A percentile compares a stretch with the other conserved stretches of the same genome.
phyloP scores from a whole-genome alignment of 2,888 invertebrate species.

The Antheraea assamensis region DNA sequence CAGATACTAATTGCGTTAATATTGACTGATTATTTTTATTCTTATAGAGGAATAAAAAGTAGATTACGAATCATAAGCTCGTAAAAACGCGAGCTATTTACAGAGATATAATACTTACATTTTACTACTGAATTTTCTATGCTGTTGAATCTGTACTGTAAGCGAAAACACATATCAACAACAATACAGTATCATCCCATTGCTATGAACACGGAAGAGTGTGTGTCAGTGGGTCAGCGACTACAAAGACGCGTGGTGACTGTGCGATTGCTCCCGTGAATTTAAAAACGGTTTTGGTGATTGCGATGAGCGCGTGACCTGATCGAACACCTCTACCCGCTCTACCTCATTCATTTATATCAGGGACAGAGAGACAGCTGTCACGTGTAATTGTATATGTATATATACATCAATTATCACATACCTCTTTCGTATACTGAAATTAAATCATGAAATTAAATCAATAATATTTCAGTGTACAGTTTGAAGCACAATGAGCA shows the following conservation, averaged over 20 bases:
- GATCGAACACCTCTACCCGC: background rate
- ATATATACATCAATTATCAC: too few relatives aligned
- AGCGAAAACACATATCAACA: background rate
- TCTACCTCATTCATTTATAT: background rate
- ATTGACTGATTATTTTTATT: too few relatives aligned
- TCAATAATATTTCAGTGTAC: too few relatives aligned
- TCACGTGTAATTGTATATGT: background rate
- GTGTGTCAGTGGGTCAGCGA: conserved; percentile 2
- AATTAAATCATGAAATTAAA: too few relatives aligned
- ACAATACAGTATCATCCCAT: background rate
- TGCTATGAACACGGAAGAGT: background rate
- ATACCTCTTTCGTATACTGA: too few relatives aligned
- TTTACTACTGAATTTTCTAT: too few relatives aligned
- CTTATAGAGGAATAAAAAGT: too few relatives aligned
- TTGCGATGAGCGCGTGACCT: background rate
- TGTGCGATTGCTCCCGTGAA: background rate
- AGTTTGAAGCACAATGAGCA: too few relatives aligned
- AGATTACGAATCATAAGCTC: too few relatives aligned
- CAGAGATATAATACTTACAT: too few relatives aligned
- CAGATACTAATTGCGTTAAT: too few relatives aligned
- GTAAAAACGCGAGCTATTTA: too few relatives aligned
- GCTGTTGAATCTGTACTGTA: background rate
- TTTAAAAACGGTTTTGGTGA: background rate
- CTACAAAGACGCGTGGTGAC: background rate
- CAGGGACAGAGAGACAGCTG: background rate